These are phyloP conservation scores for Protophormia terraenovae DNA, from an alignment of 2,888 invertebrate species.

Conservation along the genomic window DNA sequence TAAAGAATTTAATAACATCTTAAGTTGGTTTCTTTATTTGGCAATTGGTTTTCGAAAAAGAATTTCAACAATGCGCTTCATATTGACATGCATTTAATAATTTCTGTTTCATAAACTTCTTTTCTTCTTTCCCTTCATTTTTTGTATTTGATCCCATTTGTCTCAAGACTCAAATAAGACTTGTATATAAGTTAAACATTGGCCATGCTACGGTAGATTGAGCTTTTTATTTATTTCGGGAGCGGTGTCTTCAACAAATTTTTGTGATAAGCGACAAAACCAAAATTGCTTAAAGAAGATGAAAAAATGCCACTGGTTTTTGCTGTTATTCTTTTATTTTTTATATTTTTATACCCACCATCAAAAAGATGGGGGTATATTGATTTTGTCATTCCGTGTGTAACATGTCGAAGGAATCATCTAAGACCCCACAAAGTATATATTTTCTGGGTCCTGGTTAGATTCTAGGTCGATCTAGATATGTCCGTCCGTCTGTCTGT, in stretches of 20 bases:
- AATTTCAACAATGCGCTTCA: conserved; percentile 77
- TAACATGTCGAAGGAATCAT: too few species aligned
- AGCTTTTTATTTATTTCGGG: conserved; percentile 55
- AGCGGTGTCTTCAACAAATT: conserved; percentile 59
- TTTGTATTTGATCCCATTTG: conserved; percentile 63
- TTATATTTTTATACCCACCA: too few species aligned
- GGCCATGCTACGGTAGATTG: conserved; percentile 38
- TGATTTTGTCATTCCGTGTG: too few species aligned
- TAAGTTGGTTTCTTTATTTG: conserved; percentile 61
- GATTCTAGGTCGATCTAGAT: too few species aligned
- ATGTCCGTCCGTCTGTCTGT: too few species aligned
- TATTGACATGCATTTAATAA: conserved; percentile 81
- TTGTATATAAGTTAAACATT: conserved; percentile 43
- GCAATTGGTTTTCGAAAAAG: conserved; percentile 52
- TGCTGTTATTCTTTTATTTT: not conserved
- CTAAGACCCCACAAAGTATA: too few species aligned
- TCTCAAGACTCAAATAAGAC: not conserved
- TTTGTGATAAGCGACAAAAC: conserved; percentile 63
- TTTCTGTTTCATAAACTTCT: conserved; percentile 70
- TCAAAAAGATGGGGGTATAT: too few species aligned
- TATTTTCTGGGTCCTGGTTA: too few species aligned
- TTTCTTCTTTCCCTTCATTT: not conserved
- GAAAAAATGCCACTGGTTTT: conserved; percentile 71
- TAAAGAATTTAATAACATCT: conserved; percentile 49
- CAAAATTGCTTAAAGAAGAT: conserved; percentile 53